These are phyloP conservation scores for Chroicocephalus ridibundus DNA, from an alignment of 2,113 vertebrate species.

Conservation along the genomic window DNA sequence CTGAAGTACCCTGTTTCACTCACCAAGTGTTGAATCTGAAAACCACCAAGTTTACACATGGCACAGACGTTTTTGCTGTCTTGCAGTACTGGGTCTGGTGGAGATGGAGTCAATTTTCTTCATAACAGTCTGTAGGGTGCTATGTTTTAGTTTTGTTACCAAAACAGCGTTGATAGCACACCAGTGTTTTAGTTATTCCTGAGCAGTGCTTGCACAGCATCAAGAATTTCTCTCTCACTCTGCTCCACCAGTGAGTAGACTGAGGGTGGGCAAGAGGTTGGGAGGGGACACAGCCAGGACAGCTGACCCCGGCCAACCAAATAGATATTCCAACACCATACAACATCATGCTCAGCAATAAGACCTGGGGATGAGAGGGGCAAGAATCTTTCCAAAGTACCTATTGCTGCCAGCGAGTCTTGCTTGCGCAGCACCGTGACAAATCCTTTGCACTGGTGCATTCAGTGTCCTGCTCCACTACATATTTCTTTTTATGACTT, in stretches of 20 bases:
- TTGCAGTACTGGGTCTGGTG: neutral
- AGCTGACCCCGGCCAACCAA: neutral
- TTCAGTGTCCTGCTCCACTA: neutral
- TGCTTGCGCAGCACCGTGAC: rapidly evolving
- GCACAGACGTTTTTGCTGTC: neutral
- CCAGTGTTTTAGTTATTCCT: neutral
- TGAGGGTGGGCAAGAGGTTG: neutral
- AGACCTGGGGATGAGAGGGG: rapidly evolving
- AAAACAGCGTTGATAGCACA: neutral
- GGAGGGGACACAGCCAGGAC: neutral
- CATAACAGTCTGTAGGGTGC: neutral
- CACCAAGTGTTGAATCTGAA: neutral
- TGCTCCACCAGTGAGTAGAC: neutral
- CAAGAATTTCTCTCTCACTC: neutral
- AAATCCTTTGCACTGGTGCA: neutral
- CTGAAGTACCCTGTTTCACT: neutral
- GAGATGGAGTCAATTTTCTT: neutral
- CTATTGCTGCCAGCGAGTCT: neutral
- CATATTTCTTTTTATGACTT: neutral
- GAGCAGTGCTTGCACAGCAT: neutral
- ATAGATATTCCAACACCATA: neutral
- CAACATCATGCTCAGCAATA: neutral
- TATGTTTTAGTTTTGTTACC: neutral
- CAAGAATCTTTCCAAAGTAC: neutral
- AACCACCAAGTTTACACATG: neutral